phyloP scores from a whole-genome alignment of 2,797 vertebrate genomes.

The Coregonus ussuriensis region DNA sequence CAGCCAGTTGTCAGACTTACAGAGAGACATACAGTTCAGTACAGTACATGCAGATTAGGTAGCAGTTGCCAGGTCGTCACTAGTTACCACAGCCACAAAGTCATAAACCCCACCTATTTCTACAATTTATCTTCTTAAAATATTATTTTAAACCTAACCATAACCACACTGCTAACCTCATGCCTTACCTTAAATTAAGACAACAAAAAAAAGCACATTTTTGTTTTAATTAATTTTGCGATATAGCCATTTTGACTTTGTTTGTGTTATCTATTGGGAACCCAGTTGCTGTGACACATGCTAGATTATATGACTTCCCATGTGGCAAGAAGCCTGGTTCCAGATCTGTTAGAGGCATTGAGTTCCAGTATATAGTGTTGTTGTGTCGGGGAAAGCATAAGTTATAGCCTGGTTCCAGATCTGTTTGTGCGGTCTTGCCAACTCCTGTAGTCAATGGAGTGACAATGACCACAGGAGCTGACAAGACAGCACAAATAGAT shows the following conservation, averaged over 20 bases:
- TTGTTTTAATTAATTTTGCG: too few relatives aligned
- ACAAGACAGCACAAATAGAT: neutral
- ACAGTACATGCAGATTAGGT: neutral
- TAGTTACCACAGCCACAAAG: too few relatives aligned
- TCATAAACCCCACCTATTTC: too few relatives aligned
- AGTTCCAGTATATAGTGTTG: neutral
- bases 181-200: too few relatives aligned
- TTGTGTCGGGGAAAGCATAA: neutral
- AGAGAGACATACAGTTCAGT: neutral
- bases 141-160: too few relatives aligned
- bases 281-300: neutral
- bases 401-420: neutral
- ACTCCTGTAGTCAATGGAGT: neutral
- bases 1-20: conserved; percentile 2
- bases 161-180: too few relatives aligned
- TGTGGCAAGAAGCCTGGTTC: neutral
- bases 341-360: neutral
- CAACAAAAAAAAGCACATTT: too few relatives aligned
- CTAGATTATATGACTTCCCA: neutral
- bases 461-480: neutral
- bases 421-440: neutral
- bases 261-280: neutral
- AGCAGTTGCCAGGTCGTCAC: too few relatives aligned
- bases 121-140: too few relatives aligned
- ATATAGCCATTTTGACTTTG: too few relatives aligned